phyloP scores from a whole-genome alignment of 2,797 vertebrate genomes.

The Orientallactaga sibirica region DNA sequence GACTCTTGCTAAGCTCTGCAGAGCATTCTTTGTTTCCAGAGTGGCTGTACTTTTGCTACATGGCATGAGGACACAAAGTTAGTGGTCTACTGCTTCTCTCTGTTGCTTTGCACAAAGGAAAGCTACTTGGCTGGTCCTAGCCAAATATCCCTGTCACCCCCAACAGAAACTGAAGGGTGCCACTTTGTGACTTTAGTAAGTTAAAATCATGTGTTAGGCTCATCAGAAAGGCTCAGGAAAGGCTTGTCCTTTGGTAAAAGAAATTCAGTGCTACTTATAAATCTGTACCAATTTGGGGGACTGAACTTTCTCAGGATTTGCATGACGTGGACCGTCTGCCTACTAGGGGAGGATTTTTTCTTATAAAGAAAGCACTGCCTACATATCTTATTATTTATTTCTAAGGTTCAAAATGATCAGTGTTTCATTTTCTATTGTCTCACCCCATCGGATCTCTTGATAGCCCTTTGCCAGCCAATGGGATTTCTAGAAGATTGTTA shows the following conservation, averaged over 20 bases:
- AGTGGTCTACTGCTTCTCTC: neutral
- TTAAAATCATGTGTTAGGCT: neutral
- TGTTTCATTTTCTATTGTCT: constrained; percentile 13
- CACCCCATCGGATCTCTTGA: neutral
- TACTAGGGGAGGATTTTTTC: constrained; percentile 12
- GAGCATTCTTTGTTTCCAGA: neutral
- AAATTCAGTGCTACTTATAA: constrained; percentile 3
- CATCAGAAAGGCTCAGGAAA: neutral
- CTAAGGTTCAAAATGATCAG: neutral
- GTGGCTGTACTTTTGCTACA: neutral
- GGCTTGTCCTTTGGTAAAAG: constrained; percentile 42
- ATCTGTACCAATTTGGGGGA: constrained; percentile 53
- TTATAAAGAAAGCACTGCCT: constrained; percentile 19
- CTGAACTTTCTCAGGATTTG: neutral
- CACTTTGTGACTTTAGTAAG: neutral
- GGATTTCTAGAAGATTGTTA: constrained; percentile 32
- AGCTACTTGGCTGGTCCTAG: neutral
- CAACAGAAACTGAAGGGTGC: neutral
- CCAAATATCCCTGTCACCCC: neutral
- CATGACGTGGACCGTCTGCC: neutral
- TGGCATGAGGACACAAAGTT: neutral
- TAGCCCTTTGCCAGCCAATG: neutral
- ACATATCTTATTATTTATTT: constrained; percentile 37
- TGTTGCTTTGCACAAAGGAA: neutral
- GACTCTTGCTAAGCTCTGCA: neutral